These are phyloP conservation scores for Botia kubotai DNA, from an alignment of 2,797 vertebrate species.

Conservation along the genomic window DNA sequence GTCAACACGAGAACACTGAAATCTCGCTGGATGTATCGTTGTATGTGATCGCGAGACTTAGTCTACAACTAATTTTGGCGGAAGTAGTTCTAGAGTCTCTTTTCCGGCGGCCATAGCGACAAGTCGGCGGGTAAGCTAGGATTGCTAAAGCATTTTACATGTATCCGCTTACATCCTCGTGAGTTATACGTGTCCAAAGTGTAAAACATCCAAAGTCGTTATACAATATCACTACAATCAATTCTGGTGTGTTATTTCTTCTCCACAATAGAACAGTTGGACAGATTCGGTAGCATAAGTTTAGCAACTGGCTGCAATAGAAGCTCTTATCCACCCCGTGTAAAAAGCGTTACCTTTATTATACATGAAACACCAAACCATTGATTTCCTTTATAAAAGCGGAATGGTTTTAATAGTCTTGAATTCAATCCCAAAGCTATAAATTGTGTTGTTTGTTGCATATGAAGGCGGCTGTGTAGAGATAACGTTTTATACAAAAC, in stretches of 20 bases:
- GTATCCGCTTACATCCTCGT: conserved; percentile 63
- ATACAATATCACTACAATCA: conserved; percentile 57
- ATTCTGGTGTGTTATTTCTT: conserved; percentile 36
- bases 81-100: conserved; percentile 76
- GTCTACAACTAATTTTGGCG: conserved; percentile 74
- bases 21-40: not conserved
- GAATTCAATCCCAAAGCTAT: not conserved
- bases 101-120: conserved; percentile 87
- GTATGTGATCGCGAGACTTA: conserved; percentile 74
- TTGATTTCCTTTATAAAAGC: not conserved
- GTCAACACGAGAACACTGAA: not conserved
- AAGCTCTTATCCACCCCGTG: not conserved
- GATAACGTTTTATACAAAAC: not conserved
- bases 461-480: not conserved
- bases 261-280: not conserved
- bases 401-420: not conserved
- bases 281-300: conserved; percentile 1
- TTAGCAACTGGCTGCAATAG: not conserved
- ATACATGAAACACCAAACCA: not conserved
- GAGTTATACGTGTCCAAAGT: not conserved
- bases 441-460: not conserved
- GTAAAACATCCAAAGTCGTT: not conserved
- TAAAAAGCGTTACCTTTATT: not conserved
- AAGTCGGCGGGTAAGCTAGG: conserved; percentile 80
- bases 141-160: not conserved